Evolutionary conservation across 2,113 vertebrate species (phyloP), one percentile per base, ranked within the genome.

Genomic region (Caranx melampygus): DNA sequence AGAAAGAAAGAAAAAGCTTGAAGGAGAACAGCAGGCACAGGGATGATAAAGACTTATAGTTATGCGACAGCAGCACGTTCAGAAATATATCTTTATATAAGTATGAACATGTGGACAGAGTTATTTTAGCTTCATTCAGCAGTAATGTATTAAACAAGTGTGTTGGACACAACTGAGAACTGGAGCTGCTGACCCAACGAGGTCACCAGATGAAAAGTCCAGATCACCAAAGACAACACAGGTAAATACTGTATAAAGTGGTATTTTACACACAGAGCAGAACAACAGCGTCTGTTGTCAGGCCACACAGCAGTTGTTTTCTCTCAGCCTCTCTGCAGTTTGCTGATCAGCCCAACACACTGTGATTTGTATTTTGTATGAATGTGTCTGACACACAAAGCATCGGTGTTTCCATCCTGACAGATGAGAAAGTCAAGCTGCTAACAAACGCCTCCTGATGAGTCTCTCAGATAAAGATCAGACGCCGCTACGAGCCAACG

Each of bases 131-230:
- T 58, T 58, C 33, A 63, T 8, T 59, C 49, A 68, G 11, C 62
- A 57, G 44, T 13, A 72, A 47, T 75, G 16, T 75, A 58, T 71
- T 71, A 42, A 60, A 52, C 51, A 34, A 49, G 11, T 15, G 60
- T 7, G 9, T 42, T 6, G 26, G 35, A 65, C 3, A 51, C 44
- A 26, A 26, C 26, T 26, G 26, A 26, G 26, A 26, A 26, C 26
- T 26, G 26, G 26, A 26, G 26, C 26, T 26, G 26, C 26, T 26
- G 26, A 26, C 26, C 26, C 26, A 26, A 26, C 26, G 26, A 26
- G 26, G 26, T 26, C 26, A 26, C 26, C 26, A 26, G 26, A 26
- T 26, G 26, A 26, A 26, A 26, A 26, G 26, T 26, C 26, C 26
- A 26, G 26, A 26, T 26, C 26, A 26, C 26, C 26, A 26, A 26